A percentile compares a stretch with the other conserved stretches of the same genome.
These are phyloP conservation scores for Ranitomeya variabilis DNA, from an alignment of 2,113 vertebrate species.

Conservation along the genomic window DNA sequence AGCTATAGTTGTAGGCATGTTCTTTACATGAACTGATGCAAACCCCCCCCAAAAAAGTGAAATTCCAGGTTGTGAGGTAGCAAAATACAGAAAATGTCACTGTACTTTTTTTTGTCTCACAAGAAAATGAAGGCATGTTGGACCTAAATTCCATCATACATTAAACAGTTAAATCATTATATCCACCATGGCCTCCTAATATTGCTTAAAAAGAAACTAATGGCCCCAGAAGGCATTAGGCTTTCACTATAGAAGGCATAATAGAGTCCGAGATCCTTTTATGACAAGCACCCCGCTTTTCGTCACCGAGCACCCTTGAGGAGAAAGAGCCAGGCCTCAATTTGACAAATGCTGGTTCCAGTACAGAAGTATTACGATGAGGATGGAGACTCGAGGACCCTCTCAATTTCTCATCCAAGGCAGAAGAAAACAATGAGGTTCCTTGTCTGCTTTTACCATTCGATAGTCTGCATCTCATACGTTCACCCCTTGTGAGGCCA, in stretches of 20 bases:
- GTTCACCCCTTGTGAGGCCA: conserved; percentile 17
- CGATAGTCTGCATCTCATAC: background rate
- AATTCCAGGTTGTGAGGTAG: too few relatives aligned
- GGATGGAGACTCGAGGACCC: conserved; percentile 45
- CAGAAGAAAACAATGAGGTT: conserved; percentile 43
- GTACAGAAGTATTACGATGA: background rate
- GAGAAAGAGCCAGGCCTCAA: background rate
- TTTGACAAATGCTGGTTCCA: conserved; percentile 29
- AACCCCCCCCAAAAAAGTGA: too few relatives aligned
- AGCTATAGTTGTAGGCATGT: too few relatives aligned
- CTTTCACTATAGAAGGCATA: background rate
- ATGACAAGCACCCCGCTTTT: conserved; percentile 22
- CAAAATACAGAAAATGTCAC: too few relatives aligned
- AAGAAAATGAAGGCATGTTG: background rate
- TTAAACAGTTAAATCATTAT: conserved; percentile 19
- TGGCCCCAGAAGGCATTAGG: background rate
- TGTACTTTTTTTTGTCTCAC: background rate
- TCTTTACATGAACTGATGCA: too few relatives aligned
- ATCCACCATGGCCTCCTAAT: conserved; percentile 7
- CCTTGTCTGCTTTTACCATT: conserved; percentile 37
- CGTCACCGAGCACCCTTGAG: conserved; percentile 32
- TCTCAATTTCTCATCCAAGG: conserved; percentile 29
- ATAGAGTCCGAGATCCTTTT: conserved; percentile 14
- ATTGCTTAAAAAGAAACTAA: background rate
- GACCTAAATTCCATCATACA: background rate